Evolutionary conservation across 2,797 vertebrate genomes (phyloP), one percentile per base, ranked within the genome.

Genomic region (Eupleurogrammus muticus): DNA sequence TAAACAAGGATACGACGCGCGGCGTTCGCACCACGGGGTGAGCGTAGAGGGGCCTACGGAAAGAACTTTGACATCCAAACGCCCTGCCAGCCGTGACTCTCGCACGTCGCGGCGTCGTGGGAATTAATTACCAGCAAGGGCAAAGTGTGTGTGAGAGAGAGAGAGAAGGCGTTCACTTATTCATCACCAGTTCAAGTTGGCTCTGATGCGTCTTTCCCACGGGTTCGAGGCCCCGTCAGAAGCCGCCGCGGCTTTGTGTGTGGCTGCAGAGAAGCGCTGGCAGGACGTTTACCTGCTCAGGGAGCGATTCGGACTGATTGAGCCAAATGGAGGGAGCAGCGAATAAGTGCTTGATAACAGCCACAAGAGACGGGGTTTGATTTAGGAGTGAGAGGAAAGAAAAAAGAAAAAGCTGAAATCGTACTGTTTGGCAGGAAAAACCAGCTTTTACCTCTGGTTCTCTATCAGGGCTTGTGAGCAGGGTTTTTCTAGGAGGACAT

Each of bases 91-190:
- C 75, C 82, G 60, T 12, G 38, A 68, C 66, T 24, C 64, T 70
- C 19, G 0, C 59, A 66, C 19, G 0, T 59, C 57, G 40, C 59
- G 20, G 81, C 80, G 82, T 69, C 84, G 49, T 73, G 87, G 84
- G 87, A 90, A 68, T 90, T 86, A 86, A 92, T 91, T 90, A 89
- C 75, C 70, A 63, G 73, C 52, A n/a, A 73, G 60, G 81, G 66
- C 58, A 75, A 87, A n/a, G n/a, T n/a, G 76, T 71, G 70, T 82
- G 78, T 77, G n/a, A 23, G 12, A 13, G 1, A 6, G 6, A 28
- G 6, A 28, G 6, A 28, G 53, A 84, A 76, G 75, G 47, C 50
- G 52, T 75, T 85, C 50, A 84, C 85, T 80, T 86, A 86, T 90
- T 88, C 84, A 89, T 83, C 80, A 77, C 48, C 81, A 46, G 59